Percentiles rank a stretch among this genome's conserved stretches.
These are phyloP conservation scores for Digitonthophagus gazella DNA, from an alignment of 2,888 invertebrate genomes.

Conservation along the genomic window DNA sequence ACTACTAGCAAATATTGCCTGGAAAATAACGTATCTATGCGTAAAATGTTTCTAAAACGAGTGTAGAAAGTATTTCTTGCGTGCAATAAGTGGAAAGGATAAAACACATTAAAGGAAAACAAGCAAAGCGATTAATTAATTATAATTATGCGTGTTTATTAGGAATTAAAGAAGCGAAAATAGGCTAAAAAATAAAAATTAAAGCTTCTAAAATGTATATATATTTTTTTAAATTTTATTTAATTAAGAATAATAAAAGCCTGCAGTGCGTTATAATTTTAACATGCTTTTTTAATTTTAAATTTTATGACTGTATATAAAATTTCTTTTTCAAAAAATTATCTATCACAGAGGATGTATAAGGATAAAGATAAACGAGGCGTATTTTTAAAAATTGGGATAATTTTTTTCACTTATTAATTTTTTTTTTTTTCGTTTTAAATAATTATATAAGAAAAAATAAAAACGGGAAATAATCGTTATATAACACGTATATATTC, in stretches of 20 bases:
- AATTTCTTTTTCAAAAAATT: not conserved
- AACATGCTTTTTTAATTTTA: not conserved
- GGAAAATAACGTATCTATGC: constrained; percentile 59
- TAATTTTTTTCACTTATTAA: not conserved
- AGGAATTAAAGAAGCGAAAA: not conserved
- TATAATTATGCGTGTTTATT: no score
- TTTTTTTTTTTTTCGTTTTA: not conserved
- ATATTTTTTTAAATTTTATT: no score
- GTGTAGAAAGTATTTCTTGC: no score
- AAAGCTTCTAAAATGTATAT: no score
- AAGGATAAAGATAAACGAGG: not conserved
- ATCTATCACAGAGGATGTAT: not conserved
- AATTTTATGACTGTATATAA: no score
- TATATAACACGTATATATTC: no score
- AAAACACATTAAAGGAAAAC: no score
- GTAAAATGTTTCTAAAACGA: not conserved
- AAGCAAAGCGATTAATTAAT: no score
- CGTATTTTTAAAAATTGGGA: not conserved
- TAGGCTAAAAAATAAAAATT: not conserved
- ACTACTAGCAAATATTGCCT: constrained; percentile 99
- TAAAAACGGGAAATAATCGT: no score
- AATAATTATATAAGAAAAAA: no score
- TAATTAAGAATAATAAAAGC: no score
- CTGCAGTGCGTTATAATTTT: constrained; percentile 4
- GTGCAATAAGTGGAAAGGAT: no score